Evolutionary conservation across 2,888 invertebrate species (phyloP), one percentile per base, ranked within the genome.

Genomic region (Noctua janthe): DNA sequence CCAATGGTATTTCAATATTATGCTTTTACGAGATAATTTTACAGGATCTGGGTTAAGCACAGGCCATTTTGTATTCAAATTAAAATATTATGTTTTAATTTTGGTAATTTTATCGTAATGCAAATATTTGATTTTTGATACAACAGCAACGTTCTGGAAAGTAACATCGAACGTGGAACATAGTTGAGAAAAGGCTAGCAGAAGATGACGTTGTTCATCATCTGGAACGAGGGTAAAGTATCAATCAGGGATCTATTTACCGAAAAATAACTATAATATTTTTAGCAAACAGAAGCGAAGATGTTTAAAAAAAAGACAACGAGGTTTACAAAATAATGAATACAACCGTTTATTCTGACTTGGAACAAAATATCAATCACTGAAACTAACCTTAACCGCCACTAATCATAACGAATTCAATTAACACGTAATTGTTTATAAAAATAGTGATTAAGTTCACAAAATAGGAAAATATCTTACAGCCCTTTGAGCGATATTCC

Each of bases 1-100:
- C 5, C 23, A 70, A 62, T 62, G 35, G 0, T 11, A n/a, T 51
- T 76, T 51, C 20, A 62, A 59, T 82, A 43, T 59, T 35, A 66
- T n/a, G 39, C 11, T 80, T 59, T 76, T 59, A 77, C 8, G 23
- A 70, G 39, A 70, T 77, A 54, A 23, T 70, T 77, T 69, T 49
- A 29, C 23, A 17, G 11, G 47, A 70, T 49, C 23, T 64, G 47
- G 64, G 20, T 51, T 43, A 59, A 43, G 20, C 15, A 29, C 13
- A 43, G 1, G 2, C 8, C 4, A 39, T 47, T 74, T 35, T n/a
- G 6, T n/a, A 29, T 81, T 56, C 69, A 51, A 29, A 51, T 71
- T 51, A 43, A 79, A 69, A n/a, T 5, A 2, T 17, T 10, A n/a
- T 49, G 35, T 43, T 35, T 54, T 7, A 54, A 79, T 47, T 67